Conservation (phyloP, 2,797 vertebrate species). For the Sebastes steindachneri region DNA sequence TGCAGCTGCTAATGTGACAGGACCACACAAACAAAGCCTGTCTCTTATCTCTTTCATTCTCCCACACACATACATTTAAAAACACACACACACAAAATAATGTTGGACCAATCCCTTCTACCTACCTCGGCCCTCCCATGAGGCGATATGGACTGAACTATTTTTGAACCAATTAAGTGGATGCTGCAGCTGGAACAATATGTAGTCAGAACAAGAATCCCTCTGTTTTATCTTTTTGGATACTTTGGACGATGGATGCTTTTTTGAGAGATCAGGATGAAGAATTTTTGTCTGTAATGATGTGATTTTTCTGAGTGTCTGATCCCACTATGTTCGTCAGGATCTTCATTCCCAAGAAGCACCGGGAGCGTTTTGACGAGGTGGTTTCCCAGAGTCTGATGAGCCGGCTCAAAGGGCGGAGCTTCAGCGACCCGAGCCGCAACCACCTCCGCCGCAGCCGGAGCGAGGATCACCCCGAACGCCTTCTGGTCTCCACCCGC, state of each 20-base stretch:
- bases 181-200: slow-evolving; percentile 54
- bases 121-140: slow-evolving; percentile 39
- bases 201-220: slow-evolving; percentile 20
- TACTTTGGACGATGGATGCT: slow-evolving; percentile 12
- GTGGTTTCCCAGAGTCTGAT: slow-evolving; percentile 96
- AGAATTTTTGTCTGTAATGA: not conserved
- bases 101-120: slow-evolving; percentile 39
- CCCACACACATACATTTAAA: not conserved
- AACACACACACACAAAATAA: not conserved
- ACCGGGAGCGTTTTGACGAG: slow-evolving; percentile 96
- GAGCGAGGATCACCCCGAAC: slow-evolving; percentile 94
- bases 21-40: slow-evolving; percentile 42
- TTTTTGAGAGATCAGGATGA: slow-evolving; percentile 2
- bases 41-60: slow-evolving; percentile 23
- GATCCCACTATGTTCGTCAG: slow-evolving; percentile 79
- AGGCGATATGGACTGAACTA: slow-evolving; percentile 46
- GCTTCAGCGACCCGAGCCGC: slow-evolving; percentile 87
- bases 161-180: slow-evolving; percentile 67
- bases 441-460: slow-evolving; percentile 92
- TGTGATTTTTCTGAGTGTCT: slow-evolving; percentile 30
- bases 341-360: slow-evolving; percentile 99
- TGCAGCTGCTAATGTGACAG: slow-evolving; percentile 53
- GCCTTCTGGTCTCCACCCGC: slow-evolving; percentile 93
- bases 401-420: slow-evolving; percentile 91
- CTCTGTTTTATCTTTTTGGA: not conserved